Evolutionary conservation across 92 coral and sea anemone genomes (phyloP).

Genomic region (Epizoanthus illoricatus): DNA sequence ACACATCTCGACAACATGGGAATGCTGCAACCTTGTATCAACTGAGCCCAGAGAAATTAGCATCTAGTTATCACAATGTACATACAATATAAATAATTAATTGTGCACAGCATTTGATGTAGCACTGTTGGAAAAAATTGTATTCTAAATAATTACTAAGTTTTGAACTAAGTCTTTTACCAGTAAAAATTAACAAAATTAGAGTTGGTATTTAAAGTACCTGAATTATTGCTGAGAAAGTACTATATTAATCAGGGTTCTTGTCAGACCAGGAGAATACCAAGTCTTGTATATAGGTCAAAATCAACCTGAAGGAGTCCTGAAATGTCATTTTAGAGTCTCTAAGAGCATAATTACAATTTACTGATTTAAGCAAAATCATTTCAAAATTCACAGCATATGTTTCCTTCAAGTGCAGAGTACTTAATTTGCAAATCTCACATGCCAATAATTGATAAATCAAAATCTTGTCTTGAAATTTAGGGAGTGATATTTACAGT

Average conservation of each 20-base stretch:
- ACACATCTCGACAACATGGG: slow-evolving; percentile 35
- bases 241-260: slow-evolving; percentile 19
- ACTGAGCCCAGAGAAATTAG: slow-evolving; percentile 24
- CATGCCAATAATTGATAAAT: background rate
- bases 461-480: background rate
- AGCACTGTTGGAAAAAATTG: background rate
- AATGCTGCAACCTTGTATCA: slow-evolving; percentile 42
- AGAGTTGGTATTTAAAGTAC: background rate
- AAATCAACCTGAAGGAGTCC: background rate
- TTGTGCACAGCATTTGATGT: slow-evolving; percentile 29
- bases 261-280: background rate
- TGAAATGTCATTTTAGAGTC: background rate
- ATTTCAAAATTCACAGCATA: no score
- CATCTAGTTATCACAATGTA: background rate
- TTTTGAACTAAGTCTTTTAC: no score
- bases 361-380: no score
- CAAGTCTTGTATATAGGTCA: background rate
- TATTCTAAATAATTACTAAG: no score
- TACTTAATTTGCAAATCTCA: no score
- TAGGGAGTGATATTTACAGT: background rate
- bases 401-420: no score
- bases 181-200: no score
- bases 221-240: background rate
- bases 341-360: no score
- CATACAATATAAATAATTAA: background rate